These are phyloP conservation scores for Eulacestoma nigropectus DNA, from an alignment of 2,113 vertebrate genomes.

Conservation along the genomic window DNA sequence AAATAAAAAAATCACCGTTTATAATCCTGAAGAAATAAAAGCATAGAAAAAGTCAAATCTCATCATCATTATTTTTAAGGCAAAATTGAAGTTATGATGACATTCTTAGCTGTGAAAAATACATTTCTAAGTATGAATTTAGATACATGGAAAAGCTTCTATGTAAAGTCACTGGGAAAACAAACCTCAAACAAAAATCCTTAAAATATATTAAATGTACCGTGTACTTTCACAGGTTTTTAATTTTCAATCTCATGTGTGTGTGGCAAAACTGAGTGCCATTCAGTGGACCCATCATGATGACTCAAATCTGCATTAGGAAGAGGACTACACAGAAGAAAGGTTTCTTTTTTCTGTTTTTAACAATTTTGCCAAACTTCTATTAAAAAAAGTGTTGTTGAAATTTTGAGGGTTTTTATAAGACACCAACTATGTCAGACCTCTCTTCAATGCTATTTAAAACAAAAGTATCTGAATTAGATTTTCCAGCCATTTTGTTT, in stretches of 20 bases:
- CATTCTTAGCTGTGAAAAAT: neutral
- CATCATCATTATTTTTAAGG: neutral
- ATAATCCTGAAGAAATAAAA: constrained; percentile 3
- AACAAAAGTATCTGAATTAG: neutral
- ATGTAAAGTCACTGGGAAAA: neutral
- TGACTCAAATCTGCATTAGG: neutral
- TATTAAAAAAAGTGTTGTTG: neutral
- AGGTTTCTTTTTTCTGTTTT: neutral
- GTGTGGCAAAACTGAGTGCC: neutral
- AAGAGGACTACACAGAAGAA: neutral
- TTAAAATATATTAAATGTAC: neutral
- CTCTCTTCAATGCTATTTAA: neutral
- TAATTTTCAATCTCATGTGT: neutral
- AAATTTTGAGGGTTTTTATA: neutral
- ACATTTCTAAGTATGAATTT: neutral
- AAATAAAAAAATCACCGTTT: constrained; percentile 21
- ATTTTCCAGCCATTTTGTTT: neutral
- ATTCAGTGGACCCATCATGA: neutral
- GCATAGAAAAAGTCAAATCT: neutral
- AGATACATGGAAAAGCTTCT: neutral
- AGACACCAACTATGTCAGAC: neutral
- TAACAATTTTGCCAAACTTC: neutral
- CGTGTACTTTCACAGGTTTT: neutral
- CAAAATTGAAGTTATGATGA: neutral
- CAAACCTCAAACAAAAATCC: neutral